Evolutionary conservation across 53 echinoderm and acorn worm species (phyloP).

Genomic region (Hippasteria phrygiana): DNA sequence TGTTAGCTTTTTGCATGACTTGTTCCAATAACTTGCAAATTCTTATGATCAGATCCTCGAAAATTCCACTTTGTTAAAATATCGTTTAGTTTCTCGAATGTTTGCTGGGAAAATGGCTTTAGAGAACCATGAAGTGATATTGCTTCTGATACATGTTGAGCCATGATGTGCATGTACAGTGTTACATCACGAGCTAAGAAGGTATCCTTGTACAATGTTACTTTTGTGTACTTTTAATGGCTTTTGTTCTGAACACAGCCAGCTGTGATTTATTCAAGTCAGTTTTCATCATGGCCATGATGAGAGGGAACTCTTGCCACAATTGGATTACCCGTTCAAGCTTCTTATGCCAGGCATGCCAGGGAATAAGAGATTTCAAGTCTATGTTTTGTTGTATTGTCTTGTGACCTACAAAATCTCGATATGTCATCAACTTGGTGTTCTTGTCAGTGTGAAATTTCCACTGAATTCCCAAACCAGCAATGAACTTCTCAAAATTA

Average conservation of each 20-base stretch:
- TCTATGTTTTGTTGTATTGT: no score
- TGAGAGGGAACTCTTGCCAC: background rate
- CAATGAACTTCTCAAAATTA: constrained; percentile 28
- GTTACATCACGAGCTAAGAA: constrained; percentile 20
- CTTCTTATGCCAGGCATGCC: constrained; percentile 12
- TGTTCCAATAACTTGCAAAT: constrained; percentile 24
- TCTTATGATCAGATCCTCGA: constrained; percentile 32
- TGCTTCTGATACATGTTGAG: background rate
- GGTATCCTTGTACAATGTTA: constrained; percentile 9
- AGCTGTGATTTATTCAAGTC: background rate
- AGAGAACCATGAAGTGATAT: constrained; percentile 19
- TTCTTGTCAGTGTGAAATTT: constrained; percentile 10
- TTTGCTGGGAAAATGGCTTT: constrained; percentile 19
- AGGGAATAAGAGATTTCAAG: background rate
- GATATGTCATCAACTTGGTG: constrained; percentile 6
- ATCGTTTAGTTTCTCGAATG: constrained; percentile 23
- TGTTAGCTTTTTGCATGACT: constrained; percentile 40
- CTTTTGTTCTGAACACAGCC: background rate
- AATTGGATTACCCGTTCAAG: constrained; percentile 1
- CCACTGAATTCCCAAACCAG: constrained; percentile 17
- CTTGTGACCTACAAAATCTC: background rate
- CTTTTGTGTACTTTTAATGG: background rate
- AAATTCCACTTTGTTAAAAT: background rate
- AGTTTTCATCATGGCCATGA: constrained; percentile 15
- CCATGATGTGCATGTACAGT: constrained; percentile 16